Percentiles rank a stretch among this genome's conserved stretches.
Evolutionary conservation across 2,113 vertebrate species (phyloP).

Genomic region (Chaetops frenatus): DNA sequence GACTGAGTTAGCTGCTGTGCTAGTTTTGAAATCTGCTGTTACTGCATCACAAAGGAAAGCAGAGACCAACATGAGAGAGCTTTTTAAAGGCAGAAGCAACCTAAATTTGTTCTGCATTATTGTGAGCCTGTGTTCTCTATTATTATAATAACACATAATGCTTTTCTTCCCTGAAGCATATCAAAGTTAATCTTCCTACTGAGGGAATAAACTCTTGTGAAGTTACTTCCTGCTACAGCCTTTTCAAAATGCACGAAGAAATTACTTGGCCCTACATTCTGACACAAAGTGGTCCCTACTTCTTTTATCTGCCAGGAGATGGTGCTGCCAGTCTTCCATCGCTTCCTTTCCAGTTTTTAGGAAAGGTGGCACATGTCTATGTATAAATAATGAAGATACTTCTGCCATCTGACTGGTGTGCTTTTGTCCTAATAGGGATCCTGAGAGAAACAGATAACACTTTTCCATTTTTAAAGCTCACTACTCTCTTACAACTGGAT

Average conservation of each 20-base stretch:
- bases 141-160: neutral
- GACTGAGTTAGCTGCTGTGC: neutral
- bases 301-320: constrained; percentile 47
- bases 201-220: neutral
- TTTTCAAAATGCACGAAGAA: neutral
- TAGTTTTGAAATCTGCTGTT: neutral
- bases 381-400: neutral
- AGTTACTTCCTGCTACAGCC: constrained; percentile 12
- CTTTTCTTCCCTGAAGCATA: neutral
- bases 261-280: neutral
- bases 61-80: neutral
- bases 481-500: neutral
- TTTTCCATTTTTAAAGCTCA: neutral
- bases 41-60: neutral
- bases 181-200: neutral
- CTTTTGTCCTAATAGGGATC: neutral
- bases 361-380: neutral
- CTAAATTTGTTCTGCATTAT: constrained; percentile 23
- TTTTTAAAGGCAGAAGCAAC: neutral
- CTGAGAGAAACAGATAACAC: neutral
- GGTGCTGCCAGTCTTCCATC: constrained; percentile 48
- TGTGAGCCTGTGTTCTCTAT: neutral
- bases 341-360: neutral
- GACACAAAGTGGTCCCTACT: neutral
- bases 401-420: neutral